These are phyloP conservation scores for Helicoverpa zea DNA, from an alignment of 1,140 invertebrate genomes.

Conservation along the genomic window DNA sequence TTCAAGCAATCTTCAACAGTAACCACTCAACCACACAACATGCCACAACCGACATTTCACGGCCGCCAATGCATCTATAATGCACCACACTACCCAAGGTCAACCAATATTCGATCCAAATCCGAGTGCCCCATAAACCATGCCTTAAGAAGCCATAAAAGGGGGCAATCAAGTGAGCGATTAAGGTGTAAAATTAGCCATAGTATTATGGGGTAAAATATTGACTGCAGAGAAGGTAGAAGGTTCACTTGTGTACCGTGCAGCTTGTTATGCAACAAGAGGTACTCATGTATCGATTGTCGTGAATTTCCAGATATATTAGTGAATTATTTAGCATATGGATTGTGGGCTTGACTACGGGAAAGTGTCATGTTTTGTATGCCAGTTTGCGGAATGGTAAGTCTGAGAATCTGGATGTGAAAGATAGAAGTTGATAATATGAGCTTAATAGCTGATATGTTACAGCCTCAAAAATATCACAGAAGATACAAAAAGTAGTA, in stretches of 20 bases:
- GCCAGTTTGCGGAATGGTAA: no score
- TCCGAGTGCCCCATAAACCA: neutral
- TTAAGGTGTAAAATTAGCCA: slow-evolving; percentile 20
- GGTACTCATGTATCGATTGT: slow-evolving; percentile 50
- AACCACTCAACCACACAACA: neutral
- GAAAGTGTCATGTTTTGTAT: neutral
- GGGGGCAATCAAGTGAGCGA: slow-evolving; percentile 2
- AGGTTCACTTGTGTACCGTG: slow-evolving; percentile 26
- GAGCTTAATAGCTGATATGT: no score
- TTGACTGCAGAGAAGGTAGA: slow-evolving; percentile 45
- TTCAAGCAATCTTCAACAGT: neutral
- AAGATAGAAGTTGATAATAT: no score
- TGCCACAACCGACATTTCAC: neutral
- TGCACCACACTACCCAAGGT: slow-evolving; percentile 5
- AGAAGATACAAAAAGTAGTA: no score
- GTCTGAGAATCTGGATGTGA: no score
- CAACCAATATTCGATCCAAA: slow-evolving; percentile 10
- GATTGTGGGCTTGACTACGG: slow-evolving; percentile 22
- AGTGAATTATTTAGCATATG: slow-evolving; percentile 33
- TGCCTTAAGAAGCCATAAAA: slow-evolving; percentile 3
- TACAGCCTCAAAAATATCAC: no score
- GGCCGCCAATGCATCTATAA: slow-evolving; percentile 17
- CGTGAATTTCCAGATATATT: slow-evolving; percentile 43
- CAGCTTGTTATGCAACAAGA: slow-evolving; percentile 57
- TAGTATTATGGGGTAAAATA: slow-evolving; percentile 52